Evolutionary conservation across 2,888 invertebrate genomes (phyloP).

Genomic region (Panopea generosa): DNA sequence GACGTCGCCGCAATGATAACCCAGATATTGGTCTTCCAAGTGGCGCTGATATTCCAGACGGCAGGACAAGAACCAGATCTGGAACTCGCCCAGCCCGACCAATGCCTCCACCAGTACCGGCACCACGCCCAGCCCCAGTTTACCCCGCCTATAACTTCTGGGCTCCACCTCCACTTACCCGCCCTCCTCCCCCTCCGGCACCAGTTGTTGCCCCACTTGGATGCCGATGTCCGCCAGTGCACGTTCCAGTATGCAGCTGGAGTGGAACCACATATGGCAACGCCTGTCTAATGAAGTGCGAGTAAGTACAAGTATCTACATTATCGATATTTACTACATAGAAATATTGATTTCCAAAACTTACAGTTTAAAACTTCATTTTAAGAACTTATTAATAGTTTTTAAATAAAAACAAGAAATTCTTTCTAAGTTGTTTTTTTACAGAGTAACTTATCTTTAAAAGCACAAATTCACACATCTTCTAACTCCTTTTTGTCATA

Average conservation of each 20-base stretch:
- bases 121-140: too few relatives aligned
- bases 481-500: too few relatives aligned
- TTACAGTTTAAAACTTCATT: too few relatives aligned
- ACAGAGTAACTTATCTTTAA: too few relatives aligned
- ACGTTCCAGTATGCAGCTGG: constrained; percentile 33
- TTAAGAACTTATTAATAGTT: too few relatives aligned
- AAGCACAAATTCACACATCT: too few relatives aligned
- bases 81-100: constrained; percentile 22
- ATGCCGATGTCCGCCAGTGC: background rate
- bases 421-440: too few relatives aligned
- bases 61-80: background rate
- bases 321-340: too few relatives aligned
- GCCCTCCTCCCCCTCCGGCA: background rate
- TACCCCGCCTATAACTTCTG: too few relatives aligned
- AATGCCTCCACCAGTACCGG: background rate
- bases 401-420: too few relatives aligned
- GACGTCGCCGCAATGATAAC: constrained; percentile 7
- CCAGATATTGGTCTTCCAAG: constrained; percentile 19
- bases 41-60: constrained; percentile 20
- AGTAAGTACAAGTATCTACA: constrained; percentile 29
- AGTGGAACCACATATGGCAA: constrained; percentile 46
- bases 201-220: constrained; percentile 1
- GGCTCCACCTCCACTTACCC: too few relatives aligned
- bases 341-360: too few relatives aligned
- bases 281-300: constrained; percentile 34